Base-by-base conservation (phyloP, 2,797 vertebrate genomes). In the Pteropus rufus region DNA sequence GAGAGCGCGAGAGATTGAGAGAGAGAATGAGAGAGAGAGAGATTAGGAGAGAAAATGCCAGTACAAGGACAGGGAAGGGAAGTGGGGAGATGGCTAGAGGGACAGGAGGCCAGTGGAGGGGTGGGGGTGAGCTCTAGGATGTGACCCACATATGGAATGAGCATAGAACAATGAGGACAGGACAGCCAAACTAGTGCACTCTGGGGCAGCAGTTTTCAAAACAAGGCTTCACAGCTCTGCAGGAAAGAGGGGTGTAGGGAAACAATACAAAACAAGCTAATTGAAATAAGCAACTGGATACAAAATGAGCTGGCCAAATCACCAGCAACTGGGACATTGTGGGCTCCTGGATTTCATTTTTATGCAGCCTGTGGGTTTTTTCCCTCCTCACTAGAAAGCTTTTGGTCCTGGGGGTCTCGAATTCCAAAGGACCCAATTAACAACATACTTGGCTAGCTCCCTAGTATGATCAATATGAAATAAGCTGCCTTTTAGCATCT, bases 131-230 rank as follows among this genome's bases (percentile, higher is more conserved):
- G 97, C 86, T 18, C 93, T 97, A 97, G 97, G 98, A 98, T 99
- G 98, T 99, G 99, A 99, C 98, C 98, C 98, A 98, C 98, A 99
- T 99, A 98, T 98, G 97, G 98, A 99, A 99, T 98, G 98, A 99
- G 98, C 96, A 93, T 97, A 97, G 98, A 98, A 99, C 98, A 99
- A 99, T 99, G 98, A 98, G 98, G 97, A 98, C 98, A 98, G 98
- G 98, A 97, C 97, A 97, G 98, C 98, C 98, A 97, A 97, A 98
- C 97, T 93, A 96, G 97, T 96, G 97, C 97, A 97, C 98, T 98
- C 97, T 98, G 97, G 98, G 98, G 97, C 97, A 98, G 98, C 97
- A 97, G 95, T 98, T 98, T 98, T 98, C 97, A 98, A 98, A 98
- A 97, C 97, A 96, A 94, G 97, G 89, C 96, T 98, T 97, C 96